A percentile compares a stretch with the other conserved stretches of the same genome.
These are phyloP conservation scores for Ericerus pela DNA, from an alignment of 1,140 invertebrate species.

Conservation along the genomic window DNA sequence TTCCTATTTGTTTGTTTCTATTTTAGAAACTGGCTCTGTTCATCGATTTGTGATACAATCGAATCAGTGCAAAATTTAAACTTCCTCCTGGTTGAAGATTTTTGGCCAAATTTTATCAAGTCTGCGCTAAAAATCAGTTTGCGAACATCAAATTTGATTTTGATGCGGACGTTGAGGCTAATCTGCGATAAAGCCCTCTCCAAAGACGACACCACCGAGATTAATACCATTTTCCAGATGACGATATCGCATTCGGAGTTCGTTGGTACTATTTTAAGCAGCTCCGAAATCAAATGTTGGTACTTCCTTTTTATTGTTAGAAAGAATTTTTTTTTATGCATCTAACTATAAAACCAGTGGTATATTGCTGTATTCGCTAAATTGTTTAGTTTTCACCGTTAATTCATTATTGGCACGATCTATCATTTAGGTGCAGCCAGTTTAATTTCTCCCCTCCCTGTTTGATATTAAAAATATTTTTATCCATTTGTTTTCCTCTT, in stretches of 20 bases:
- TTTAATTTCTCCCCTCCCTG: too few relatives aligned
- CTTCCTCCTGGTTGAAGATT: background rate
- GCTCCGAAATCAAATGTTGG: background rate
- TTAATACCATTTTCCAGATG: conserved; percentile 8
- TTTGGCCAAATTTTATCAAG: background rate
- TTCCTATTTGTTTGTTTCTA: too few relatives aligned
- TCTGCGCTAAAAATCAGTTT: background rate
- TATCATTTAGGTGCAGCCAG: too few relatives aligned
- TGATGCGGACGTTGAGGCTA: background rate
- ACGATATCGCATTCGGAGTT: conserved; percentile 4
- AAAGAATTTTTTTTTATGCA: too few relatives aligned
- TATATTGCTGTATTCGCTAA: too few relatives aligned
- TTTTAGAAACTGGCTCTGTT: background rate
- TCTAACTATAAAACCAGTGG: too few relatives aligned
- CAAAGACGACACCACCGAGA: background rate
- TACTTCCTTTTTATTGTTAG: too few relatives aligned
- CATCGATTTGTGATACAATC: background rate
- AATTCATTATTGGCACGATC: too few relatives aligned
- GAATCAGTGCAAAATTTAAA: background rate
- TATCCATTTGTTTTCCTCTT: too few relatives aligned
- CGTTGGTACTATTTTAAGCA: background rate
- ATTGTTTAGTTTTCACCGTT: too few relatives aligned
- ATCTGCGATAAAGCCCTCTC: background rate
- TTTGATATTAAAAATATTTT: too few relatives aligned
- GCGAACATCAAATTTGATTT: background rate